Percentiles rank a stretch among this genome's conserved stretches.
phyloP scores from a whole-genome alignment of 2,113 vertebrate species.

The Thalassarche chlororhynchos region DNA sequence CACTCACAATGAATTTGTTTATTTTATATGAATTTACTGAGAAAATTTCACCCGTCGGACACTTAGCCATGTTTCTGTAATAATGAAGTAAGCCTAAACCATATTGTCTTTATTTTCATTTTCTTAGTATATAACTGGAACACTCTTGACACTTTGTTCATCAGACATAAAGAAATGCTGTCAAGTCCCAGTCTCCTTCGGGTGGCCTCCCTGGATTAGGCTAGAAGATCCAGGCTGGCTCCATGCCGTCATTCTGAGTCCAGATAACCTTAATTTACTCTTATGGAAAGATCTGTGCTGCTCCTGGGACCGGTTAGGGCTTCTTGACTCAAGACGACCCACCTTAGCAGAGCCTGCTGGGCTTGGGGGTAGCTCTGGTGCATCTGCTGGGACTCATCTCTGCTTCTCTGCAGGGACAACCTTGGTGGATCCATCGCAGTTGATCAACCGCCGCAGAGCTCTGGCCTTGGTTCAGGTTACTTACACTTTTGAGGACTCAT shows the following conservation, averaged over 20 bases:
- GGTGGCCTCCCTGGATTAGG: not conserved
- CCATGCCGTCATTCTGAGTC: not conserved
- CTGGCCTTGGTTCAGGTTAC: not conserved
- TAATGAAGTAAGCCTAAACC: not conserved
- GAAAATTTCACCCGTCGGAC: not conserved
- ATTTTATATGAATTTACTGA: not conserved
- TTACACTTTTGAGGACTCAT: not conserved
- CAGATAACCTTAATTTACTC: not conserved
- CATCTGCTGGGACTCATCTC: not conserved
- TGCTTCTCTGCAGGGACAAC: not conserved
- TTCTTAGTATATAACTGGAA: not conserved
- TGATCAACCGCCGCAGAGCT: accelerated
- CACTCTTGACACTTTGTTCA: not conserved
- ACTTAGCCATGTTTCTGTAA: not conserved
- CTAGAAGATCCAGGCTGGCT: not conserved
- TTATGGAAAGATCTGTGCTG: not conserved
- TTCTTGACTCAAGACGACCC: not conserved
- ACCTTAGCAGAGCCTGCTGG: not conserved
- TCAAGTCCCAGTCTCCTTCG: not conserved
- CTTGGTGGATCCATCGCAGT: not conserved
- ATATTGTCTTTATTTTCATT: not conserved
- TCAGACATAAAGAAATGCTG: not conserved
- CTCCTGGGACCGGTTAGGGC: not conserved
- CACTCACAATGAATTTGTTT: not conserved
- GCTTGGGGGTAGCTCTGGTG: not conserved